Percentiles rank a stretch among this genome's conserved stretches.
Conservation (phyloP, 2,113 vertebrate genomes). For the Miniopterus natalensis region DNA sequence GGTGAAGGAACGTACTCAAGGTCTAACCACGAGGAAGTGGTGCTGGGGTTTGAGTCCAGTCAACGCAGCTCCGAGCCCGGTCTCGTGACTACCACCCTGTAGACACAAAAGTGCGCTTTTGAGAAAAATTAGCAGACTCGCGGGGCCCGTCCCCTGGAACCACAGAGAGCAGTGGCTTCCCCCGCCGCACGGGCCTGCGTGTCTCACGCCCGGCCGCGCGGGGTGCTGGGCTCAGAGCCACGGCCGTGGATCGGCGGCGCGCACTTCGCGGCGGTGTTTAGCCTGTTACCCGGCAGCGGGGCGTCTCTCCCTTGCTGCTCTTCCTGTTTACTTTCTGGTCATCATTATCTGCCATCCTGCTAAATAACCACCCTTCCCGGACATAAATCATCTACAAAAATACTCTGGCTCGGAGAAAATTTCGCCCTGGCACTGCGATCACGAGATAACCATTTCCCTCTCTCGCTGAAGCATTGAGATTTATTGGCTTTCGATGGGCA, state of each 20-base stretch:
- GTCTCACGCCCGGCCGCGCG: conserved; percentile 75
- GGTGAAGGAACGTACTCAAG: neutral
- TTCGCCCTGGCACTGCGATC: conserved; percentile 91
- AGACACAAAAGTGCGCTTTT: conserved; percentile 33
- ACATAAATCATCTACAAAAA: conserved; percentile 92
- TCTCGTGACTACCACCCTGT: neutral
- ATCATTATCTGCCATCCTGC: conserved; percentile 91
- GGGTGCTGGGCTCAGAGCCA: conserved; percentile 82
- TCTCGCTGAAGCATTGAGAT: conserved; percentile 95
- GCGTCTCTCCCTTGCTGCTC: conserved; percentile 87
- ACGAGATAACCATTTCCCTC: conserved; percentile 96
- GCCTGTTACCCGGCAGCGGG: conserved; percentile 83
- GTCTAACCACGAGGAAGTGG: neutral
- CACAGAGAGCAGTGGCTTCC: conserved; percentile 60
- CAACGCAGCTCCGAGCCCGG: neutral
- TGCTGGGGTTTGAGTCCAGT: neutral
- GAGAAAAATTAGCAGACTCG: conserved; percentile 74
- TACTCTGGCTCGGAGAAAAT: conserved; percentile 90
- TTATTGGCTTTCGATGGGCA: conserved; percentile 96
- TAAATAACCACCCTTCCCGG: conserved; percentile 90
- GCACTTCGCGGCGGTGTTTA: conserved; percentile 87
- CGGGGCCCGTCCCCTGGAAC: conserved; percentile 46
- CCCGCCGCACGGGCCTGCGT: conserved; percentile 69
- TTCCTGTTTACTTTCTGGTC: conserved; percentile 90
- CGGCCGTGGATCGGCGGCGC: conserved; percentile 86